These are phyloP conservation scores for Panorpa germanica DNA, from an alignment of 2,888 invertebrate genomes.

Conservation along the genomic window DNA sequence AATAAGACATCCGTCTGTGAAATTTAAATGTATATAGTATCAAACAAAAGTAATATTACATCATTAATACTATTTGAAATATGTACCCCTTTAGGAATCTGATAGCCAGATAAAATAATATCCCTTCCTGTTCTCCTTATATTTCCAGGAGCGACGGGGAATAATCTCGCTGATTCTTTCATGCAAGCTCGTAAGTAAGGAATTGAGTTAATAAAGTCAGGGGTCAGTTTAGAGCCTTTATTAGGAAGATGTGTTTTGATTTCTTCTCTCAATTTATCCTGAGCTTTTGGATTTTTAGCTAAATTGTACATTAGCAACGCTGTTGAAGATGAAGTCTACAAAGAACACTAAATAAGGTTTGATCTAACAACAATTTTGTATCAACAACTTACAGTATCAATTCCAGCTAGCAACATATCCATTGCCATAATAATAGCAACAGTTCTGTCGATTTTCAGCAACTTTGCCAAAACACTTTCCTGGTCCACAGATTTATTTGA, in stretches of 20 bases:
- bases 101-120: conserved; percentile 25
- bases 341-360: no score
- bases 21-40: neutral
- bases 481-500: no score
- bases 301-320: conserved; percentile 30
- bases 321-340: conserved; percentile 25
- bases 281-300: conserved; percentile 30
- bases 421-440: conserved; percentile 47
- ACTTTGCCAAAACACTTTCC: no score
- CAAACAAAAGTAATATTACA: neutral
- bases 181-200: conserved; percentile 40
- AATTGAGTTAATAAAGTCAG: conserved; percentile 14
- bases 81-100: conserved; percentile 26
- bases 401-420: conserved; percentile 49
- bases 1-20: neutral
- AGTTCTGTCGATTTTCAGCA: no score
- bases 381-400: conserved; percentile 58
- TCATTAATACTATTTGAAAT: neutral
- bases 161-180: conserved; percentile 35
- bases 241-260: conserved; percentile 18
- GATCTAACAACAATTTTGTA: no score
- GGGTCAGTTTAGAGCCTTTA: conserved; percentile 13
- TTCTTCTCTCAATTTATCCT: conserved; percentile 28
- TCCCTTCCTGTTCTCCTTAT: conserved; percentile 24
- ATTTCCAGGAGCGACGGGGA: conserved; percentile 24